Conservation (phyloP, 2,797 vertebrate species). For the Anguilla megastoma region DNA sequence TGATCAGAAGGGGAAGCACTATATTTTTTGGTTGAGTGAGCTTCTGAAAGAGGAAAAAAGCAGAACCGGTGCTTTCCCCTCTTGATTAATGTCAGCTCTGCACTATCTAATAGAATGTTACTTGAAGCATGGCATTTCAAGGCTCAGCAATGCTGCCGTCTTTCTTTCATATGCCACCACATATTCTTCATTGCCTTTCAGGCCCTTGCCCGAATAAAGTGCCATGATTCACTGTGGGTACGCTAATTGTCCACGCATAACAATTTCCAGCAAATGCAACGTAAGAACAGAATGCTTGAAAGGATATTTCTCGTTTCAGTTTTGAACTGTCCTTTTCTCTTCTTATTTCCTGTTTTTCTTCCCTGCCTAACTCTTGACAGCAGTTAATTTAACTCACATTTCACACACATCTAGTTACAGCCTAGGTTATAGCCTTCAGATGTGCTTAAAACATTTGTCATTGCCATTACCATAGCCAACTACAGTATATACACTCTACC, state of each 20-base stretch:
- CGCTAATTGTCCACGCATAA: background rate
- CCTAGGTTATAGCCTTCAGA: background rate
- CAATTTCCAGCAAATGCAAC: background rate
- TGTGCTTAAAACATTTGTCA: background rate
- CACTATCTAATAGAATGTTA: background rate
- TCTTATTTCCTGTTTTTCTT: slow-evolving; percentile 2
- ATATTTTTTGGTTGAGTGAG: background rate
- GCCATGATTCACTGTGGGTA: background rate
- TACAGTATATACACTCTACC: background rate
- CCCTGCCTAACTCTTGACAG: background rate
- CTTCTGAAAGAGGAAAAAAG: background rate
- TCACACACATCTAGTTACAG: background rate
- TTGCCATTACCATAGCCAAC: background rate
- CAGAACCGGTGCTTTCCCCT: background rate
- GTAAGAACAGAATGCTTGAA: background rate
- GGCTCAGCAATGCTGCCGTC: background rate
- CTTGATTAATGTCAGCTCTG: background rate
- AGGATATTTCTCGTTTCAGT: background rate
- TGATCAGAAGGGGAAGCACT: background rate
- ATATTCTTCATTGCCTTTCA: background rate
- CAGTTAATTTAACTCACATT: background rate
- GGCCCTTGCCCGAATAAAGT: background rate
- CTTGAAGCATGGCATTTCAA: background rate
- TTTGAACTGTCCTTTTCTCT: background rate
- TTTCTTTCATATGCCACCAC: background rate